These are phyloP conservation scores for Pseudolaguvia tuberculata DNA, from an alignment of 2,113 vertebrate species.

Conservation along the genomic window DNA sequence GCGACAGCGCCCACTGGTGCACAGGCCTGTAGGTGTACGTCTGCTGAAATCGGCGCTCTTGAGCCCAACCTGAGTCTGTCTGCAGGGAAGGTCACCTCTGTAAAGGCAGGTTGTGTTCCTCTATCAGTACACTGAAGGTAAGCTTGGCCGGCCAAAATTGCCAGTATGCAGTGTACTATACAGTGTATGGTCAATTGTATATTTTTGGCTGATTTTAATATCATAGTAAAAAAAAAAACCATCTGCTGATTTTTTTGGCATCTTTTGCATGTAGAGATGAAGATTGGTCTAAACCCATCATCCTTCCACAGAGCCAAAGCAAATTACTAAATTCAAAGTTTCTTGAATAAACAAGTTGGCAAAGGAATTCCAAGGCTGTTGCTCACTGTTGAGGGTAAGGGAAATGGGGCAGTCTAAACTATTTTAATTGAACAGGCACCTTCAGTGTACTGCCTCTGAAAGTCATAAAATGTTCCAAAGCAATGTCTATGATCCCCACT, in stretches of 20 bases:
- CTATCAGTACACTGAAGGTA: slow-evolving; percentile 94
- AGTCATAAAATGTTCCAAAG: slow-evolving; percentile 30
- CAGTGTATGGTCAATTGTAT: background rate
- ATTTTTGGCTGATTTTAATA: slow-evolving; percentile 10
- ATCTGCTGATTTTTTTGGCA: slow-evolving; percentile 23
- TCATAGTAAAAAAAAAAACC: background rate
- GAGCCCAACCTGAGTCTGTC: slow-evolving; percentile 84
- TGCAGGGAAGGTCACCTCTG: slow-evolving; percentile 85
- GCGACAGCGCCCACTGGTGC: slow-evolving; percentile 55
- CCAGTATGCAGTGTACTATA: slow-evolving; percentile 62
- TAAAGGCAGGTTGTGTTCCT: slow-evolving; percentile 90
- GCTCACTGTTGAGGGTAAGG: slow-evolving; percentile 27
- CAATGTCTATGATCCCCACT: slow-evolving; percentile 9
- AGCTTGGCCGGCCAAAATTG: slow-evolving; percentile 65
- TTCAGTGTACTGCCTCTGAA: slow-evolving; percentile 89
- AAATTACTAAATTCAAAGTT: slow-evolving; percentile 18
- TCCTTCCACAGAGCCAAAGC: slow-evolving; percentile 40
- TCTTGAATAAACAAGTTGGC: background rate
- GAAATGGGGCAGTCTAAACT: slow-evolving; percentile 23
- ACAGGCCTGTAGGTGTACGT: slow-evolving; percentile 80
- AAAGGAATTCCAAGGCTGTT: slow-evolving; percentile 14
- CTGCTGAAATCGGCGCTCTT: slow-evolving; percentile 80
- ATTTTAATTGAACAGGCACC: slow-evolving; percentile 77
- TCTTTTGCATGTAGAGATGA: slow-evolving; percentile 25
- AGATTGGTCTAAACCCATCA: slow-evolving; percentile 8